A percentile compares a stretch with the other conserved stretches of the same genome.
These are phyloP conservation scores for Suillia variegata DNA, from an alignment of 2,888 invertebrate genomes.

Conservation along the genomic window DNA sequence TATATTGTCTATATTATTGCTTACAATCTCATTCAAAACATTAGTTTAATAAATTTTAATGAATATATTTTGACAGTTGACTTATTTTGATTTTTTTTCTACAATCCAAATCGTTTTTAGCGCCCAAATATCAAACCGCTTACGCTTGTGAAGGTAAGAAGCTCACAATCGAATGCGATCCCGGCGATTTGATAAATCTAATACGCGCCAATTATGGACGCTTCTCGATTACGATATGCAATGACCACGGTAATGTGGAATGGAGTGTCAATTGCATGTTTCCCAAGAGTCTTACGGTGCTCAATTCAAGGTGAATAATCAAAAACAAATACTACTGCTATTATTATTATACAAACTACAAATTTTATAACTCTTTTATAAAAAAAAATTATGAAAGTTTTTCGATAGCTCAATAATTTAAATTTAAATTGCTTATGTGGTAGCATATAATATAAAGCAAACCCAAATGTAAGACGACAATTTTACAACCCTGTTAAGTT, in stretches of 20 bases:
- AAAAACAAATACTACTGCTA: conserved; percentile 33
- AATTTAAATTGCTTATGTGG: too few relatives aligned
- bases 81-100: background rate
- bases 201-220: conserved; percentile 94
- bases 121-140: conserved; percentile 83
- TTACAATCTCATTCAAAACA: background rate
- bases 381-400: too few relatives aligned
- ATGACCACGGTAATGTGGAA: conserved; percentile 93
- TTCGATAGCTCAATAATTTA: too few relatives aligned
- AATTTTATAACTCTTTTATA: background rate
- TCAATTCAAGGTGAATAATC: conserved; percentile 91
- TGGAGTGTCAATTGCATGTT: conserved; percentile 98
- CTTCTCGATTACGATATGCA: conserved; percentile 94
- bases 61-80: too few relatives aligned
- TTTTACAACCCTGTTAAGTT: too few relatives aligned
- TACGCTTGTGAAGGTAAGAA: conserved; percentile 94
- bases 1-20: conserved; percentile 11
- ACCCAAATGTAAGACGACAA: too few relatives aligned
- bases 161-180: conserved; percentile 84
- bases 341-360: too few relatives aligned
- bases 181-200: conserved; percentile 87
- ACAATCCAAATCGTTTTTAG: too few relatives aligned
- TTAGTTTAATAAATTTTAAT: background rate
- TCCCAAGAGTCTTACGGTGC: conserved; percentile 82
- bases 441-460: too few relatives aligned